Conservation (phyloP, 2,888 invertebrate genomes). For the Eretmocerus hayati region DNA sequence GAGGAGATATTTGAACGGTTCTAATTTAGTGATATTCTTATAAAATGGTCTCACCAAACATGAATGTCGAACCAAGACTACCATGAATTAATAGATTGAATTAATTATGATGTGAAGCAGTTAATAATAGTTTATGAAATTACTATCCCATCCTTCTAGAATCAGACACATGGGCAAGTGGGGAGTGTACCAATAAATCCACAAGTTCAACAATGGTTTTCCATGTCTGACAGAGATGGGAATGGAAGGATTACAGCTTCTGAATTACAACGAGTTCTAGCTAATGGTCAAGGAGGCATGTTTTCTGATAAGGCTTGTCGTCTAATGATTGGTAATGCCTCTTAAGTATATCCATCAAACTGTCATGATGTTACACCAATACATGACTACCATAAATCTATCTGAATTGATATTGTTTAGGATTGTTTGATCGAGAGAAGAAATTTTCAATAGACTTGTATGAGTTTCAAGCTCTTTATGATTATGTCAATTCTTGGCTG, state of each 20-base stretch:
- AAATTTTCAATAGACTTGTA: slow-evolving; percentile 76
- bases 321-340: slow-evolving; percentile 69
- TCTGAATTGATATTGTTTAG: too few species aligned
- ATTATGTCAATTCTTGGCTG: slow-evolving; percentile 85
- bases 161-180: too few species aligned
- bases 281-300: slow-evolving; percentile 77
- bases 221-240: slow-evolving; percentile 72
- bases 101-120: too few species aligned
- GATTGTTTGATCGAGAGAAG: slow-evolving; percentile 82
- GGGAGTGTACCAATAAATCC: slow-evolving; percentile 45
- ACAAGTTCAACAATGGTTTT: slow-evolving; percentile 78
- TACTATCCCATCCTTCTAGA: too few species aligned
- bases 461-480: slow-evolving; percentile 81
- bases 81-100: too few species aligned
- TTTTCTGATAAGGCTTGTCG: slow-evolving; percentile 78
- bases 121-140: too few species aligned
- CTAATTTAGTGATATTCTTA: too few species aligned
- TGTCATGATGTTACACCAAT: not conserved
- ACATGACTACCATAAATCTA: too few species aligned
- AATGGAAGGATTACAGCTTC: slow-evolving; percentile 73
- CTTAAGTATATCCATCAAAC: not conserved
- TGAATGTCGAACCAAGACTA: too few species aligned
- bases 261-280: slow-evolving; percentile 73
- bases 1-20: too few species aligned
- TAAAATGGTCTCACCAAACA: too few species aligned